These are phyloP conservation scores for Orthonevra nobilis DNA, from an alignment of 2,888 invertebrate genomes.

Conservation along the genomic window DNA sequence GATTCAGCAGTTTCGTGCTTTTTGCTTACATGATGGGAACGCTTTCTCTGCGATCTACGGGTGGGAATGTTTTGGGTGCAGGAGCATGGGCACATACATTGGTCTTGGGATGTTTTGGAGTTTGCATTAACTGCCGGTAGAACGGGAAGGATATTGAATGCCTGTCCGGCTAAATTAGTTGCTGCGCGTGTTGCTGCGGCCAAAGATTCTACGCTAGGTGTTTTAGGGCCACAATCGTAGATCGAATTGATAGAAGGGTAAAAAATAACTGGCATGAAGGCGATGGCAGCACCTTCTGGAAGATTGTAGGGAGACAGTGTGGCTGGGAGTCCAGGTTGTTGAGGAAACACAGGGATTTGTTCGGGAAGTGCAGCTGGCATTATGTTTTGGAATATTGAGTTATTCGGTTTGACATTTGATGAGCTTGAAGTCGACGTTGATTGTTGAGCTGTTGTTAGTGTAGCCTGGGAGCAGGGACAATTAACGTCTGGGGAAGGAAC, in stretches of 20 bases:
- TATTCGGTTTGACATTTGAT: conserved; percentile 67
- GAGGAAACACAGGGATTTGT: conserved; percentile 78
- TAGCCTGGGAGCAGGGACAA: conserved; percentile 81
- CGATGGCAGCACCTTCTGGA: conserved; percentile 84
- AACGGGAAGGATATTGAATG: conserved; percentile 77
- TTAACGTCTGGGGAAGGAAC: conserved; percentile 84
- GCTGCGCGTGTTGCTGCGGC: conserved; percentile 69
- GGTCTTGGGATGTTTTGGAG: conserved; percentile 75
- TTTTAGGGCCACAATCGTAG: conserved; percentile 77
- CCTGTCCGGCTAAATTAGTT: conserved; percentile 73
- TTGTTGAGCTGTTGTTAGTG: conserved; percentile 66
- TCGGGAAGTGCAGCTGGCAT: conserved; percentile 77
- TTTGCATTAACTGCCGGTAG: conserved; percentile 73
- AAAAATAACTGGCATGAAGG: conserved; percentile 87
- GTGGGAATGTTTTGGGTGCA: conserved; percentile 77
- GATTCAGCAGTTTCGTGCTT: conserved; percentile 54
- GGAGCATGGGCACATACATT: conserved; percentile 79
- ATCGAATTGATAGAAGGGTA: conserved; percentile 81
- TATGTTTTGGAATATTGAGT: conserved; percentile 76
- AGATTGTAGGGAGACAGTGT: conserved; percentile 78
- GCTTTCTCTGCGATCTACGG: conserved; percentile 74
- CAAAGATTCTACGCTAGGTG: conserved; percentile 48
- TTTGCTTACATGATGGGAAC: conserved; percentile 50
- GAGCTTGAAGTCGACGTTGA: conserved; percentile 73
- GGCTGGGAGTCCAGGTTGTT: conserved; percentile 77